These are phyloP conservation scores for Cydia strobilella DNA, from an alignment of 1,140 invertebrate genomes.

Conservation along the genomic window DNA sequence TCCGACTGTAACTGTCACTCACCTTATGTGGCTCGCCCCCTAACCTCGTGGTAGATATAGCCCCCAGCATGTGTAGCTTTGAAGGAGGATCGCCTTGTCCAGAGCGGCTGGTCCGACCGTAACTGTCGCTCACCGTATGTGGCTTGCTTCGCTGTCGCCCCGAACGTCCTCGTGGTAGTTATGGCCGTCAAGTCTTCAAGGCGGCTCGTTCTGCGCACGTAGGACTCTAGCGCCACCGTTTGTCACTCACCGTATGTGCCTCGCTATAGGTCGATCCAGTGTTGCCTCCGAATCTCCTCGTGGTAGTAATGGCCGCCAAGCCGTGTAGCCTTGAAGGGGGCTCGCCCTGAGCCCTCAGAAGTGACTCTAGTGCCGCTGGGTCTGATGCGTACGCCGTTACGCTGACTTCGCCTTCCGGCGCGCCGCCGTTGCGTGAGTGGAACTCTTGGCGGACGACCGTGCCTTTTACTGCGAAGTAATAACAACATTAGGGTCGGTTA, in stretches of 20 bases:
- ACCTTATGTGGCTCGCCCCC: conserved; percentile 60
- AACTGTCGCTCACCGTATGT: too few relatives aligned
- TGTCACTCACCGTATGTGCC: conserved; percentile 65
- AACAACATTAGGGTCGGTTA: not conserved
- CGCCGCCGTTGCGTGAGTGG: conserved; percentile 84
- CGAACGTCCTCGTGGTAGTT: too few relatives aligned
- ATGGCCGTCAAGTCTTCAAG: too few relatives aligned
- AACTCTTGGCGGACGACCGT: conserved; percentile 84
- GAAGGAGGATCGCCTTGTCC: conserved; percentile 59
- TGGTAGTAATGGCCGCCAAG: conserved; percentile 68
- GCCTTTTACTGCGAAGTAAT: conserved; percentile 82
- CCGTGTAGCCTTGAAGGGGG: conserved; percentile 64
- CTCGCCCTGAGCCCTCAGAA: conserved; percentile 60
- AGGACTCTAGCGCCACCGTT: too few relatives aligned
- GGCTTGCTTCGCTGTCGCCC: too few relatives aligned
- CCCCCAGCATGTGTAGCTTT: conserved; percentile 64
- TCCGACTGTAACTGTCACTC: conserved; percentile 35
- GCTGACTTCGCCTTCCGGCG: conserved; percentile 83
- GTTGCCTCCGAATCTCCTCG: conserved; percentile 77
- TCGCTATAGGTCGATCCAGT: conserved; percentile 59
- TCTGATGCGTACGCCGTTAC: conserved; percentile 85
- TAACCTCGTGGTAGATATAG: conserved; percentile 71
- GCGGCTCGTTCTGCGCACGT: too few relatives aligned
- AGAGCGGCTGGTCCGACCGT: too few relatives aligned
- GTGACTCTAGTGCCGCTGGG: conserved; percentile 80